Base-by-base conservation (phyloP, 2,797 vertebrate species). In the Manis crassicaudata region DNA sequence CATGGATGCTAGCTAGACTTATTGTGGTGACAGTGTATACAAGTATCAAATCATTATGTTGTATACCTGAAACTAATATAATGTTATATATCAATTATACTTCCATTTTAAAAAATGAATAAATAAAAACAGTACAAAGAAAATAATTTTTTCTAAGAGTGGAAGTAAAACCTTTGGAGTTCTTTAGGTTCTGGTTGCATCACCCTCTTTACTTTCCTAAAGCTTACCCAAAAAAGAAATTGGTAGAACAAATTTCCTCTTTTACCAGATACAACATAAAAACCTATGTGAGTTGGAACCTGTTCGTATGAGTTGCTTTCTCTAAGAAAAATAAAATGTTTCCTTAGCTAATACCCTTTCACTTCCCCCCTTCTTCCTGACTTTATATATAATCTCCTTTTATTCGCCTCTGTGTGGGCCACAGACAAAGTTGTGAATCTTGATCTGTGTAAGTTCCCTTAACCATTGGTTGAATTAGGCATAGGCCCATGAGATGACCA, bases 171-270 rank as follows among this genome's bases (percentile, higher is more conserved):
- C 6, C 13, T 87, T 29, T 50, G 20, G n/a, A 86, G 40, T 73
- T 95, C 40, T 81, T 46, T 50, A 54, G 62, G 9, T 85, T 93
- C 32, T 62, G 7, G 10, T 90, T 84, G 80, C 94, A 86, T 93
- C 35, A 56, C 35, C 25, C 27, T 92, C 52, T 68, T 81, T 92
- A 52, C 37, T 37, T 75, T 84, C 17, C 46, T 37, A 58, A 21
- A 68, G 7, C 50, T 16, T 58, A 46, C 7, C 7, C 23, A 89
- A 94, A 89, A 32, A 87, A 83, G 50, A 83, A 77, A 32, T 23
- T 16, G 7, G 50, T 46, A 70, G 62, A 82, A 70, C 17, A 46
- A 21, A 80, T 89, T 76, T 92, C 35, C n/a, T 92, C 46, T 84
- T 76, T 72, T 58, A 54, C 29, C 6, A 35, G 11, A 0, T 62